Conservation (phyloP, 2,797 vertebrate genomes). For the Acanthurus leucopareius region DNA sequence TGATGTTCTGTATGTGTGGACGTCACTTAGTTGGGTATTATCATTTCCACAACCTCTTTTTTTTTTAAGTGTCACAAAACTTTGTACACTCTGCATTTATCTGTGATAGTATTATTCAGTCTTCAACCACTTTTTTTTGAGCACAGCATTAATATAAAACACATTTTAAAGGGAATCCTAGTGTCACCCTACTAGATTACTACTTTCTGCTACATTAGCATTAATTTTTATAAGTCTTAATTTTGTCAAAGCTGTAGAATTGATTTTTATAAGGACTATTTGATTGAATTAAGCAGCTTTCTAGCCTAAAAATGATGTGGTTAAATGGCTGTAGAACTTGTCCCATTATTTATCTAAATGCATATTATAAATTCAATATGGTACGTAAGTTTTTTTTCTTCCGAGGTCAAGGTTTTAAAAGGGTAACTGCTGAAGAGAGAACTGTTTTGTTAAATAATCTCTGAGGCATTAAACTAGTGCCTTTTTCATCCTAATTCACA, state of each 20-base stretch:
- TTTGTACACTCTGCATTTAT: conserved; percentile 7
- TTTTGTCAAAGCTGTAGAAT: conserved; percentile 37
- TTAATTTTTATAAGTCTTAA: conserved; percentile 8
- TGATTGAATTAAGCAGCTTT: conserved; percentile 25
- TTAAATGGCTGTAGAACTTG: conserved; percentile 30
- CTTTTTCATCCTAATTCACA: conserved; percentile 45
- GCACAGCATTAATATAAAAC: conserved; percentile 19
- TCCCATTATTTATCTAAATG: conserved; percentile 31
- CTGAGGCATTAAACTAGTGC: conserved; percentile 20
- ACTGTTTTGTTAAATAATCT: conserved; percentile 42
- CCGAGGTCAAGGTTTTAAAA: conserved; percentile 44
- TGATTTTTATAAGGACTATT: conserved; percentile 47
- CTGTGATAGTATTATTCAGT: conserved; percentile 26
- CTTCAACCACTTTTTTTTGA: conserved; percentile 36
- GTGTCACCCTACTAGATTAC: background rate
- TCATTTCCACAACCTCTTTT: conserved; percentile 1
- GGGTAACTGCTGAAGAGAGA: conserved; percentile 38
- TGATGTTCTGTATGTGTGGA: conserved; percentile 11
- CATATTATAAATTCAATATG: conserved; percentile 52
- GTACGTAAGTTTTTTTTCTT: conserved; percentile 35
- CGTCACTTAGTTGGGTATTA: conserved; percentile 17
- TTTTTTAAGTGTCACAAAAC: conserved; percentile 7
- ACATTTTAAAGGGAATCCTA: conserved; percentile 50
- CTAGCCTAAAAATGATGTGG: background rate
- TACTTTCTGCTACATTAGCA: conserved; percentile 6